Evolutionary conservation across 2,797 vertebrate species (phyloP).

Genomic region (Decapterus maruadsi): DNA sequence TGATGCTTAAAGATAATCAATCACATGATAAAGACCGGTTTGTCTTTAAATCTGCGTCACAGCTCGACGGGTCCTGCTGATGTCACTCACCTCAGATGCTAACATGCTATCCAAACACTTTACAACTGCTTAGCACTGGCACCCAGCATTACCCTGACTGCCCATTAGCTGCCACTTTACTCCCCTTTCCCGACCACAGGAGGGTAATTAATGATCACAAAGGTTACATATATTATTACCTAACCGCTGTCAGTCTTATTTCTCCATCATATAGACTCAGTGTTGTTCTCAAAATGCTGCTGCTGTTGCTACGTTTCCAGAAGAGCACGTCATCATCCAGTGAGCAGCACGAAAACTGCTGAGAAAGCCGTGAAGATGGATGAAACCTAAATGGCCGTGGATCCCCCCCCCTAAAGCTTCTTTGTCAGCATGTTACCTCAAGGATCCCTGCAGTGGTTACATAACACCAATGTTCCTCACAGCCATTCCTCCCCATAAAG

Average conservation of each 20-base stretch:
- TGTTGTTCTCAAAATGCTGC: background rate
- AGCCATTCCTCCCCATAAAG: background rate
- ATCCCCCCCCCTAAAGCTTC: slow-evolving; percentile 1
- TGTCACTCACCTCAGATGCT: slow-evolving; percentile 19
- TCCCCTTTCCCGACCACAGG: slow-evolving; percentile 25
- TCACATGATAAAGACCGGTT: slow-evolving; percentile 24
- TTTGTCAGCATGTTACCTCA: slow-evolving; percentile 35
- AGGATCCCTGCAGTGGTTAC: background rate
- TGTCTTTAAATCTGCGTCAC: slow-evolving; percentile 33
- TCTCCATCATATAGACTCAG: background rate
- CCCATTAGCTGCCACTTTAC: slow-evolving; percentile 63
- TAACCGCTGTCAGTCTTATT: slow-evolving; percentile 2
- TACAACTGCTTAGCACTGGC: slow-evolving; percentile 39
- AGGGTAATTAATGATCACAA: slow-evolving; percentile 22
- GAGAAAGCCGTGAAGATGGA: slow-evolving; percentile 26
- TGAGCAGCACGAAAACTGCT: slow-evolving; percentile 9
- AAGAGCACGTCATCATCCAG: background rate
- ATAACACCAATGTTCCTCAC: background rate
- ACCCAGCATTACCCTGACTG: slow-evolving; percentile 34
- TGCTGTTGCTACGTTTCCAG: slow-evolving; percentile 20
- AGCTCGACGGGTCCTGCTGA: slow-evolving; percentile 4
- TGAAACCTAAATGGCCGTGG: background rate
- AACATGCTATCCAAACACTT: slow-evolving; percentile 72
- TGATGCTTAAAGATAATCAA: slow-evolving; percentile 26
- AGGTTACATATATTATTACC: background rate